A percentile compares a stretch with the other conserved stretches of the same genome.
Conservation (phyloP, 2,888 invertebrate species). For the Phortica magna region DNA sequence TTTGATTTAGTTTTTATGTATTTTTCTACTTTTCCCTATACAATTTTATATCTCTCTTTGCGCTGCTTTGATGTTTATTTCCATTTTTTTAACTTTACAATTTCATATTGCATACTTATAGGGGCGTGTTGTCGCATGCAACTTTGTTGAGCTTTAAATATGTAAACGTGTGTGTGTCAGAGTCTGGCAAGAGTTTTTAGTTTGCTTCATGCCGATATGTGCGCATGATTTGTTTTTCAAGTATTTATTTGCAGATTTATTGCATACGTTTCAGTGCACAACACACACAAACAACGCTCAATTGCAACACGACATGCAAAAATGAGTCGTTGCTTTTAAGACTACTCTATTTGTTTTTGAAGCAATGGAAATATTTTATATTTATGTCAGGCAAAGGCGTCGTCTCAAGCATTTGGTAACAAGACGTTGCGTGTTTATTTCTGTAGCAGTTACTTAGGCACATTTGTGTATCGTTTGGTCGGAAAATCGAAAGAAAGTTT, state of each 20-base stretch:
- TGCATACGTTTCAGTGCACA: conserved; percentile 22
- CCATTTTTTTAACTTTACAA: conserved; percentile 12
- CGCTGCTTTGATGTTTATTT: conserved; percentile 15
- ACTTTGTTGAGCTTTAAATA: not conserved
- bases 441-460: too few relatives aligned
- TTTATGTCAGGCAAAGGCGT: not conserved
- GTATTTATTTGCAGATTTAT: conserved; percentile 35
- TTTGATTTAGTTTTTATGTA: conserved; percentile 33
- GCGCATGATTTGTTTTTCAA: conserved; percentile 27
- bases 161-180: conserved; percentile 3
- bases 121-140: not conserved
- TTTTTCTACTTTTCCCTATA: not conserved
- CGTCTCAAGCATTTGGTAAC: too few relatives aligned
- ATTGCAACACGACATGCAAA: conserved; percentile 24
- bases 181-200: not conserved
- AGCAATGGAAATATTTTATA: not conserved
- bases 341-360: not conserved
- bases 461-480: too few relatives aligned
- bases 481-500: too few relatives aligned
- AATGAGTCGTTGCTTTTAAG: not conserved
- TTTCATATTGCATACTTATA: conserved; percentile 31
- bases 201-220: not conserved
- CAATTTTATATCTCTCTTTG: not conserved
- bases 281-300: not conserved
- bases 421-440: too few relatives aligned